Conservation (phyloP, 2,113 vertebrate species). For the Trematomus loennbergii region DNA sequence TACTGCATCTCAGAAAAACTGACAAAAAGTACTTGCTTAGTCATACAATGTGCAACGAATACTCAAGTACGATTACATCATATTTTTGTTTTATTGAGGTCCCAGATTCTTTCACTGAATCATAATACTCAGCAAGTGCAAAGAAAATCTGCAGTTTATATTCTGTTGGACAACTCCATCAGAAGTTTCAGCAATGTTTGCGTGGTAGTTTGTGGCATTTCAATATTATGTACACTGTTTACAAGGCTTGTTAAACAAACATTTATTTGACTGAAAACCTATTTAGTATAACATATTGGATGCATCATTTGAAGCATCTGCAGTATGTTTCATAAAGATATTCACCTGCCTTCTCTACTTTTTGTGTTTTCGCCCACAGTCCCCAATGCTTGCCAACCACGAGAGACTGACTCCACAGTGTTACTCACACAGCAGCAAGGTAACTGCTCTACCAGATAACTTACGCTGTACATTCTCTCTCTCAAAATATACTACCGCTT, state of each 20-base stretch:
- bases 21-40: too few relatives aligned
- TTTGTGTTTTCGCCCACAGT: constrained; percentile 63
- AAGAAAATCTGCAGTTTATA: background rate
- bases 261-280: constrained; percentile 16
- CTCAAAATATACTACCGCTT: too few relatives aligned
- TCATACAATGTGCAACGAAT: too few relatives aligned
- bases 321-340: constrained; percentile 12
- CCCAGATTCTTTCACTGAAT: constrained; percentile 6
- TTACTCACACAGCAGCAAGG: constrained; percentile 73
- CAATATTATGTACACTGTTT: constrained; percentile 27
- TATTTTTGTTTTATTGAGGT: background rate
- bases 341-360: constrained; percentile 38
- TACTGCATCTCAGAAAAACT: constrained; percentile 73
- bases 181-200: constrained; percentile 19
- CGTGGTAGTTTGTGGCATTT: constrained; percentile 27
- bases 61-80: constrained; percentile 7
- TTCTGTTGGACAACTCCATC: constrained; percentile 5
- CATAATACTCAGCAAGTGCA: constrained; percentile 1
- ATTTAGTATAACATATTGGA: background rate
- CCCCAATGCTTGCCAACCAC: constrained; percentile 57
- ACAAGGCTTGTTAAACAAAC: constrained; percentile 26
- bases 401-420: constrained; percentile 59
- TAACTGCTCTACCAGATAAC: constrained; percentile 33
- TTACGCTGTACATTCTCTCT: background rate
- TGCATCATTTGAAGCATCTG: constrained; percentile 15